phyloP scores from a whole-genome alignment of 2,888 invertebrate genomes.

The Drosophila paracracens region DNA sequence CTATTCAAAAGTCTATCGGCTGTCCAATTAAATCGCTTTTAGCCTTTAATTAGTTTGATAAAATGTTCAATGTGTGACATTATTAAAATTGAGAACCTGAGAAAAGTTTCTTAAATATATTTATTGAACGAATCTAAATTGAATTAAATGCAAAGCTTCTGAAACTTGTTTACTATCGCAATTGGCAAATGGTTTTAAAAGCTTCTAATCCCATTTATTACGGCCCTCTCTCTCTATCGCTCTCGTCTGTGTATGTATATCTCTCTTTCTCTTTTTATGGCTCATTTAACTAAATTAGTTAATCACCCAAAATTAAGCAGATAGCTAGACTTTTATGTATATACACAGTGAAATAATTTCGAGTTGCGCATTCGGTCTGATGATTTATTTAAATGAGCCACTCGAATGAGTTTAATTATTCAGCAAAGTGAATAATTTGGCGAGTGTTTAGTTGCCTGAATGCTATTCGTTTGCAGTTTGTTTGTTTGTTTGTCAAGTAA shows the following conservation, averaged over 20 bases:
- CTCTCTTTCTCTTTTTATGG: conserved; percentile 46
- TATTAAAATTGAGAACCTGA: conserved; percentile 26
- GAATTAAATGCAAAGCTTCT: background rate
- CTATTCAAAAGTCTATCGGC: conserved; percentile 77
- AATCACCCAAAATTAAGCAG: conserved; percentile 30
- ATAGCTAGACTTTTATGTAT: background rate
- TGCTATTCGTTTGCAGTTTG: conserved; percentile 16
- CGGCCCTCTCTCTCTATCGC: background rate
- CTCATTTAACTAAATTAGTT: conserved; percentile 61
- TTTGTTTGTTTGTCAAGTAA: conserved; percentile 56
- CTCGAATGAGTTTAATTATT: conserved; percentile 71
- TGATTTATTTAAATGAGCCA: conserved; percentile 71
- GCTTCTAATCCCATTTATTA: conserved; percentile 37
- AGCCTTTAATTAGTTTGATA: conserved; percentile 75
- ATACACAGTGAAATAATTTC: conserved; percentile 10
- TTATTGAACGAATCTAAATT: background rate
- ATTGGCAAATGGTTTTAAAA: conserved; percentile 31
- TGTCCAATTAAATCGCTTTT: conserved; percentile 77
- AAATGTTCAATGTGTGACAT: conserved; percentile 49
- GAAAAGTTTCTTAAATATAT: conserved; percentile 1
- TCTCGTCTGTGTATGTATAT: background rate
- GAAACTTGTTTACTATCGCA: conserved; percentile 39
- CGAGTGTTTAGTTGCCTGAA: conserved; percentile 14
- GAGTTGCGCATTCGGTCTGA: background rate
- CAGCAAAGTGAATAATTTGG: conserved; percentile 43